Base-by-base conservation (phyloP, 1,140 invertebrate species). In the Drosophila leontia region DNA sequence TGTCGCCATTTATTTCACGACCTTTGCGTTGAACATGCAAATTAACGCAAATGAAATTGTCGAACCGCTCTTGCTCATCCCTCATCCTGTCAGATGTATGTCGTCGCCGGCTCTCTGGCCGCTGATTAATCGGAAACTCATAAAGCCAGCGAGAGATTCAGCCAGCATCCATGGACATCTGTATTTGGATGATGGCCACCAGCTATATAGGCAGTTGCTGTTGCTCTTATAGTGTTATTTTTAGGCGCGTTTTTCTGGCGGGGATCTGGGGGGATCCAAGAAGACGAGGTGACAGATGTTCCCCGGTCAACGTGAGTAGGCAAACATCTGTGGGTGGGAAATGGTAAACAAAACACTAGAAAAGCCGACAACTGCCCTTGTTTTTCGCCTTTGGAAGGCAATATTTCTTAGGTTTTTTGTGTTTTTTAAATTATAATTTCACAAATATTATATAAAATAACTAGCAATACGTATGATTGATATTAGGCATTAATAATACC, bases 1-100 rank as follows among this genome's bases (percentile, higher is more conserved):
- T 88, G 85, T 88, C 85, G 85, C 85, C 78, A 85, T 90, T 88
- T 88, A 88, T 88, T 88, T 68, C 69, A 80, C 78, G 61, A 80
- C 76, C 76, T 80, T 80, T 74, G 77, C 56, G 63, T 44, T 74
- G 48, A 86, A 87, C 83, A 87, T 87, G 83, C 80, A 87, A 87
- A 87, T 87, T 87, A 87, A 57, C 71, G 85, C 72, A 82, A 86
- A 86, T 86, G 70, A 86, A 86, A 82, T 82, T 86, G 82, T 82
- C 75, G 72, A 61, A 68, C 67, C 45, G 23, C 29, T n/a, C 29
- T 44, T 5, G 7, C 19, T 19, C 39, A 88, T 87, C 62, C 78
- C 67, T 88, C 85, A 76, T 90, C 81, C 80, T 88, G 84, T 87
- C 84, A 87, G 78, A 68, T 75, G 53, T 80, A 57, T 88, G 84